These are phyloP conservation scores for Cyprinus carpio DNA, from an alignment of 2,113 vertebrate species.

Conservation along the genomic window DNA sequence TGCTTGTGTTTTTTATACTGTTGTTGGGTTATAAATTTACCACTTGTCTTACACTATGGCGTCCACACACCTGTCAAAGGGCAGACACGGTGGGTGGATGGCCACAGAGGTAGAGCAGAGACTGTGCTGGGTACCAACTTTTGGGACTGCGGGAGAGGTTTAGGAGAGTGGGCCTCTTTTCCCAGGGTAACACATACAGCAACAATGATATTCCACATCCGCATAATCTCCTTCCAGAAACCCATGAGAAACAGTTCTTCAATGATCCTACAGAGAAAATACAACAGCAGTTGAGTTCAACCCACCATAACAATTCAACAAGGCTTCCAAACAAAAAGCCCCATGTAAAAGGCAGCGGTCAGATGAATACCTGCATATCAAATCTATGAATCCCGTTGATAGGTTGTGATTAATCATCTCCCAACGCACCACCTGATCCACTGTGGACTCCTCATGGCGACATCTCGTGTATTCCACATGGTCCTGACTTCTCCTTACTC, in stretches of 20 bases:
- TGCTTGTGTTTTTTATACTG: not conserved
- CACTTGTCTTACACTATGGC: not conserved
- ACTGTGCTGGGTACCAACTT: conserved; percentile 88
- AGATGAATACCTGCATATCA: not conserved
- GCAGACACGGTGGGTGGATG: conserved; percentile 90
- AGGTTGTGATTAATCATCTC: not conserved
- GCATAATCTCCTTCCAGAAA: conserved; percentile 92
- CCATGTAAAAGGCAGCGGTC: not conserved
- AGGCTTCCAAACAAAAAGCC: not conserved
- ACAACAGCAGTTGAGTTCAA: not conserved
- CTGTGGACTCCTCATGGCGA: conserved; percentile 86
- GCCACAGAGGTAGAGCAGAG: conserved; percentile 90
- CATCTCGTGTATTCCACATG: conserved; percentile 87
- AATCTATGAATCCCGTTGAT: not conserved
- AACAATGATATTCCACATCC: conserved; percentile 89
- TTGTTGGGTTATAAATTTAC: not conserved
- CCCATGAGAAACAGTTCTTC: conserved; percentile 91
- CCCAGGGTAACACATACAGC: conserved; percentile 89
- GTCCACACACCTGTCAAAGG: conserved; percentile 86
- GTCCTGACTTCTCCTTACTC: conserved; percentile 82
- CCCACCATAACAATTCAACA: not conserved
- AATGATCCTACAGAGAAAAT: conserved; percentile 72
- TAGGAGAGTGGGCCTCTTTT: conserved; percentile 78
- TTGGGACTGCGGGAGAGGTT: conserved; percentile 91
- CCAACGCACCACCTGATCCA: conserved; percentile 78